phyloP scores from a whole-genome alignment of 2,113 vertebrate species.

The Oreochromis niloticus region DNA sequence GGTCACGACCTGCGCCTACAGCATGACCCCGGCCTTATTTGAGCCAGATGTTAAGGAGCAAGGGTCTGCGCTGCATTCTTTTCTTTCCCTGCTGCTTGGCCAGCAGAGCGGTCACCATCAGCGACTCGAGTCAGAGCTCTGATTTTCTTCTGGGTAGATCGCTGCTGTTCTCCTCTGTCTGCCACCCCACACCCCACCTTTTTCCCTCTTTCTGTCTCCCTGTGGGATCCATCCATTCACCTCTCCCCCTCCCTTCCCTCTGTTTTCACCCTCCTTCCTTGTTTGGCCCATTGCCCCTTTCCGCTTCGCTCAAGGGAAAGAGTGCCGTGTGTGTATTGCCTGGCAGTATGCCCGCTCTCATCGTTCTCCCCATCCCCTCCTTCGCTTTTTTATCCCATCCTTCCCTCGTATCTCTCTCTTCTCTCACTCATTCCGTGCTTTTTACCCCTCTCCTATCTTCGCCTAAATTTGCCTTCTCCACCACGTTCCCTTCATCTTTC shows the following conservation, averaged over 20 bases:
- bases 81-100: neutral
- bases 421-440: conserved; percentile 37
- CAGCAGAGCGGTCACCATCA: neutral
- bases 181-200: neutral
- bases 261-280: conserved; percentile 29
- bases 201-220: neutral
- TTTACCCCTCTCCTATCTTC: neutral
- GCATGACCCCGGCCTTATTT: conserved; percentile 67
- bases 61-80: conserved; percentile 39
- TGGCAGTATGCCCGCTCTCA: conserved; percentile 42
- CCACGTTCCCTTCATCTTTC: neutral
- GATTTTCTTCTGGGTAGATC: conserved; percentile 9
- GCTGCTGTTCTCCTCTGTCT: neutral
- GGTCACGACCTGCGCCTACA: conserved; percentile 77
- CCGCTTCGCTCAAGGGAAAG: conserved; percentile 38
- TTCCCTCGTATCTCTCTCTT: neutral
- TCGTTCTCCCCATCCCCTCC: neutral
- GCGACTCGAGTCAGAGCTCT: neutral
- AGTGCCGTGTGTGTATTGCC: conserved; percentile 21
- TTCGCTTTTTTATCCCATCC: neutral
- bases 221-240: conserved; percentile 27
- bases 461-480: neutral
- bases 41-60: conserved; percentile 88
- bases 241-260: conserved; percentile 3
- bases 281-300: conserved; percentile 58